Evolutionary conservation across 2,888 invertebrate species (phyloP).

Genomic region (Drosophila emarginata): DNA sequence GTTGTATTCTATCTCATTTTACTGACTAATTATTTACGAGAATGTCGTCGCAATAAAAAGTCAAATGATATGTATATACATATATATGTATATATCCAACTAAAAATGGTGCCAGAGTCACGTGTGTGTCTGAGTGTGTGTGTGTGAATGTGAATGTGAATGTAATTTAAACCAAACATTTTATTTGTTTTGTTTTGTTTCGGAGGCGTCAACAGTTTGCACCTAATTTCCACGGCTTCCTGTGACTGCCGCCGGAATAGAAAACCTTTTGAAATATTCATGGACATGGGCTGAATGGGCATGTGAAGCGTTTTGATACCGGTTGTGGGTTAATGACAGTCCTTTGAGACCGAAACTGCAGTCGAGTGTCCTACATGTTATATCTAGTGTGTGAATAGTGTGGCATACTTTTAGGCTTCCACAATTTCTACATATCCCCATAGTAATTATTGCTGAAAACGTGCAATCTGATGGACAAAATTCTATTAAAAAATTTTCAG

Average conservation of each 20-base stretch:
- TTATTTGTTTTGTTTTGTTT: conserved; percentile 37
- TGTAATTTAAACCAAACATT: conserved; percentile 46
- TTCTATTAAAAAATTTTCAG: too few species aligned
- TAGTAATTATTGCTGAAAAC: background rate
- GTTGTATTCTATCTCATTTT: conserved; percentile 4
- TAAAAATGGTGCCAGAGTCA: conserved; percentile 64
- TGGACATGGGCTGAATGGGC: conserved; percentile 13
- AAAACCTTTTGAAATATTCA: conserved; percentile 52
- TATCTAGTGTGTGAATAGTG: background rate
- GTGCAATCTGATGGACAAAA: background rate
- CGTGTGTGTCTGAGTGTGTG: conserved; percentile 52
- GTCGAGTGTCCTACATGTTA: background rate
- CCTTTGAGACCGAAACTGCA: background rate
- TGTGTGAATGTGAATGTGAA: conserved; percentile 11
- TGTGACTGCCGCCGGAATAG: conserved; percentile 5
- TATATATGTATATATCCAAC: conserved; percentile 54
- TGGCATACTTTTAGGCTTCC: background rate
- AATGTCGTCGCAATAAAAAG: conserved; percentile 30
- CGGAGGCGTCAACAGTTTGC: conserved; percentile 55
- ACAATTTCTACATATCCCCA: background rate
- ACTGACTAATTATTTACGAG: conserved; percentile 72
- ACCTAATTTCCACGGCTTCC: conserved; percentile 61
- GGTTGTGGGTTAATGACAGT: background rate
- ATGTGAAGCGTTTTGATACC: background rate
- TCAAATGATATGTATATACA: conserved; percentile 31